These are phyloP conservation scores for Catostomus latipinnis DNA, from an alignment of 2,797 vertebrate species.

Conservation along the genomic window DNA sequence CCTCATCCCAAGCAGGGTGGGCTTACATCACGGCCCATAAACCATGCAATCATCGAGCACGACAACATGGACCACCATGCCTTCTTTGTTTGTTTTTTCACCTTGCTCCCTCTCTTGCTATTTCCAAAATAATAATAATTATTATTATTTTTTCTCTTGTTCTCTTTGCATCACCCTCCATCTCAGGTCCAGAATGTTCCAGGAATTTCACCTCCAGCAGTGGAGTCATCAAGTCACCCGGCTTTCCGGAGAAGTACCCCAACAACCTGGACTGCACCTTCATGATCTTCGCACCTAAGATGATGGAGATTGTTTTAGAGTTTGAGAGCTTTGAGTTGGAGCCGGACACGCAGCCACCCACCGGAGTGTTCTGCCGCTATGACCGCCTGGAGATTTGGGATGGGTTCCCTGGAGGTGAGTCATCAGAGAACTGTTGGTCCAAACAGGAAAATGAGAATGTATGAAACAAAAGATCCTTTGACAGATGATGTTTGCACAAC, in stretches of 20 bases:
- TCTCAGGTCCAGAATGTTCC: constrained; percentile 93
- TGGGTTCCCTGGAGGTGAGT: constrained; percentile 93
- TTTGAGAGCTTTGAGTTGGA: constrained; percentile 98
- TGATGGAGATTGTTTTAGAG: constrained; percentile 96
- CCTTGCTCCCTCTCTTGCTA: constrained; percentile 10
- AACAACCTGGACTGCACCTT: constrained; percentile 98
- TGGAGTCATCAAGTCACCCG: constrained; percentile 93
- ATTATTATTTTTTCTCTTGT: background rate
- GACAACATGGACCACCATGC: constrained; percentile 53
- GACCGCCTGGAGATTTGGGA: constrained; percentile 99
- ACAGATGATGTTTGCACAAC: constrained; percentile 3
- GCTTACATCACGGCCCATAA: constrained; percentile 41
- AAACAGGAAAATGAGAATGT: constrained; percentile 7
- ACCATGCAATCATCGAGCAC: constrained; percentile 45
- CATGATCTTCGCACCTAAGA: constrained; percentile 96
- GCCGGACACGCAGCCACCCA: constrained; percentile 87
- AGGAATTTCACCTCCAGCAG: constrained; percentile 90
- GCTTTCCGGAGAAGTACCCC: constrained; percentile 97
- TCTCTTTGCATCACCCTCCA: background rate
- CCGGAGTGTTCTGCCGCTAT: constrained; percentile 91
- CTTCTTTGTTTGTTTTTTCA: constrained; percentile 29
- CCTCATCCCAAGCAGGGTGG: constrained; percentile 43
- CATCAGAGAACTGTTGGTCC: background rate
- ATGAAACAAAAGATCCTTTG: constrained; percentile 7
- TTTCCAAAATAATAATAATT: constrained; percentile 47